phyloP scores from a whole-genome alignment of 2,113 vertebrate genomes.

The Ochotona curzoniae region DNA sequence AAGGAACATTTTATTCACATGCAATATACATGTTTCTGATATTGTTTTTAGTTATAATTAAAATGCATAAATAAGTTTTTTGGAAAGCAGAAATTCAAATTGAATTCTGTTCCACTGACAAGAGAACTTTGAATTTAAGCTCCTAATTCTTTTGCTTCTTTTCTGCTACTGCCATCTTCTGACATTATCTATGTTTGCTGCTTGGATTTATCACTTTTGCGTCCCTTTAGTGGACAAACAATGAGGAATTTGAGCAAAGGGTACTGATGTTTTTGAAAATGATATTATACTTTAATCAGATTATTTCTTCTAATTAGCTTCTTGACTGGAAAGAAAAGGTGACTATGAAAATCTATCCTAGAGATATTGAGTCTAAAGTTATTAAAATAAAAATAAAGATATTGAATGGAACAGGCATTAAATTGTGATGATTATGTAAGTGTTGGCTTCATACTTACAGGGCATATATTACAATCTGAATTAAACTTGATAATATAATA shows the following conservation, averaged over 20 bases:
- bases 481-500: not conserved
- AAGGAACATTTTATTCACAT: not conserved
- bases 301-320: not conserved
- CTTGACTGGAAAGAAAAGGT: not conserved
- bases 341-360: not conserved
- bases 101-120: not conserved
- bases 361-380: not conserved
- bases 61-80: not conserved
- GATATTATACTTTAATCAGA: not conserved
- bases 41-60: not conserved
- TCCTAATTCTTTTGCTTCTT: not conserved
- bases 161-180: conserved; percentile 63
- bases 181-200: not conserved
- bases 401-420: not conserved
- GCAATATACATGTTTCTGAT: not conserved
- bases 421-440: not conserved
- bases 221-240: not conserved
- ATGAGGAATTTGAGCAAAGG: not conserved
- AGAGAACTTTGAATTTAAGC: not conserved
- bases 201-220: not conserved
- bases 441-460: not conserved
- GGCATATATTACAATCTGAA: not conserved
- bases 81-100: not conserved
- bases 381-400: not conserved
- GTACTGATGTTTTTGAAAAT: not conserved